Base-by-base conservation (phyloP, 2,888 invertebrate genomes). In the Xiphydria camelus region DNA sequence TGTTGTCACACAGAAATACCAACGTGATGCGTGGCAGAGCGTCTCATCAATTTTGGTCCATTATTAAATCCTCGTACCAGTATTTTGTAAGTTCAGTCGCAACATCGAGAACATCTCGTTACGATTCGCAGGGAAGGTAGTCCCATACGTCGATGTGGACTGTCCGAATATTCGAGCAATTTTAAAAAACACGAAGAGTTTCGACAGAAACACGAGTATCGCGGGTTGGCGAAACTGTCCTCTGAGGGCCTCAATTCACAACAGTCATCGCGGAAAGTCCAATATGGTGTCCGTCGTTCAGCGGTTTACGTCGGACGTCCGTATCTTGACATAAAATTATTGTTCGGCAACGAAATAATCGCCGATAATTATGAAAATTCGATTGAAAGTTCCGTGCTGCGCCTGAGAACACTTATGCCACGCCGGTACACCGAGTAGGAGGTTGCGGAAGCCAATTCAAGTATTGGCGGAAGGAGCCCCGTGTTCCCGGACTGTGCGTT, bases 211-310 rank as follows among this genome's bases (percentile, higher is more conserved):
- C n/a, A n/a, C n/a, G n/a, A n/a, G n/a, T n/a, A n/a, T n/a, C n/a
- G n/a, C n/a, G n/a, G n/a, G 29, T 29, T 29, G 12, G 29, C 29
- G 15, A 29, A 29, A 29, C 29, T 29, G 29, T 29, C 14, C 14
- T n/a, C n/a, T 29, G 15, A n/a, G 12, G 12, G 29, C 29, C 14
- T 29, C n/a, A n/a, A n/a, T n/a, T n/a, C n/a, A n/a, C n/a, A n/a
- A n/a, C n/a, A n/a, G n/a, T n/a, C n/a, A n/a, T n/a, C 21, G 47
- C 42, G 54, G 53, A 62, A 66, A 66, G 66, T 69, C 60, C 64
- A 70, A 70, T 68, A 71, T 71, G 72, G 71, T 67, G 64, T 61
- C 62, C 39, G 41, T 63, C 49, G 58, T 59, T 53, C 51, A 59
- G 53, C 60, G 56, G 53, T 64, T 58, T 52, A 52, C 48, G 48